Evolutionary conservation across 2,888 invertebrate species (phyloP), one percentile per base, ranked within the genome.

Genomic region (Frankliniella fusca): DNA sequence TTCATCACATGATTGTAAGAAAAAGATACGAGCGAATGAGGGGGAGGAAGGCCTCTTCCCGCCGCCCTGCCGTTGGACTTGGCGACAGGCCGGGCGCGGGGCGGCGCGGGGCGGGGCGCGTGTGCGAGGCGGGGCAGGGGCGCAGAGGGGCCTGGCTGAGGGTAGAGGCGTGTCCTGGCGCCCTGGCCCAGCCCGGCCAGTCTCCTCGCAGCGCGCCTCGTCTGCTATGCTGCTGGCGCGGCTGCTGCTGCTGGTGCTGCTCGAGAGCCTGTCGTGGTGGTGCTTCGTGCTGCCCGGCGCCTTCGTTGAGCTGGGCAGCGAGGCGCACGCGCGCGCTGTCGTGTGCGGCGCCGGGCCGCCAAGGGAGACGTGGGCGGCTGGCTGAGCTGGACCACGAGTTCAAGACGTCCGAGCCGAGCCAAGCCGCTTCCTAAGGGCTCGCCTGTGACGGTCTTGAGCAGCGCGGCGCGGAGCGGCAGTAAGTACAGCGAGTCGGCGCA

Each of bases 241-340:
- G 38, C 54, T 54, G 54, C 54, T 20, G 18, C 20, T 54, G 54
- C 27, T 76, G 23, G 70, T 27, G 70, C 70, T 76, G 61, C 61
- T 61, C 15, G 61, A 18, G 61, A 20, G 61, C 18, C 61, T 61
- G 61, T 61, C 61, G 61, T 61, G 61, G 20, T 61, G 61, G 61
- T 61, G 61, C 70, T 76, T 76, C 70, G 70, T 76, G 27, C 27
- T 76, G 70, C 70, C 70, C 70, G 27, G 70, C 12, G 70, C 70
- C 70, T 76, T 76, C 70, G 70, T 27, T 23, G 27, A 27, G 23
- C 70, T 27, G 70, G 7, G 23, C 70, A 38, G 38, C 70, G 70
- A 10, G 70, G 70, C 70, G 70, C 70, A 11, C 12, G 9, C 70
- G 70, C 12, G 70, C 61, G 61, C 61, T 18, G n/a, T 27, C 61